Evolutionary conservation across 2,113 vertebrate genomes (phyloP).

Genomic region (Solea solea): DNA sequence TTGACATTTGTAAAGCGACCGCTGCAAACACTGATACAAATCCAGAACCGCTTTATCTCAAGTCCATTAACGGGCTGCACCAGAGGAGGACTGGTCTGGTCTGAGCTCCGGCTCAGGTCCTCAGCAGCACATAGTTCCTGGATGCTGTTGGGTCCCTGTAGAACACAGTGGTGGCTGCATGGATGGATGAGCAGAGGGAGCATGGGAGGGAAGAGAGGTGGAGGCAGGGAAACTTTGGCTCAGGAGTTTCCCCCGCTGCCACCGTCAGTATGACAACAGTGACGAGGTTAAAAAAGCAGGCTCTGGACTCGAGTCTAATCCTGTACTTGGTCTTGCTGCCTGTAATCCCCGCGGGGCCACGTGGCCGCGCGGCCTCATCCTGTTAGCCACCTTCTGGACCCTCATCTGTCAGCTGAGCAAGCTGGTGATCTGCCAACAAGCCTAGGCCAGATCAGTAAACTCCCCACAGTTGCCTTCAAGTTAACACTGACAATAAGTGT

Average conservation of each 20-base stretch:
- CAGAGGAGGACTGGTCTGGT: constrained; percentile 14
- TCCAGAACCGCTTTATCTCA: constrained; percentile 53
- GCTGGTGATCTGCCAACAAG: constrained; percentile 53
- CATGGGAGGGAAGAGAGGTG: constrained; percentile 27
- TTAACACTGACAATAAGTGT: constrained; percentile 18
- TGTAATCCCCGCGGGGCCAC: constrained; percentile 89
- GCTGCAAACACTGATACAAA: constrained; percentile 34
- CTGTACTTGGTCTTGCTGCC: constrained; percentile 87
- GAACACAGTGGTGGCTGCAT: constrained; percentile 38
- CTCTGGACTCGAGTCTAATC: constrained; percentile 87
- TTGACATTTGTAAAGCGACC: constrained; percentile 65
- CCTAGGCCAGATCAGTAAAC: constrained; percentile 17
- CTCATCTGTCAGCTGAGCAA: constrained; percentile 82
- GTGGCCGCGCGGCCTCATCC: constrained; percentile 89
- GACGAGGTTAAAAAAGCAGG: constrained; percentile 84
- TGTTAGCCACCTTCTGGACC: constrained; percentile 90
- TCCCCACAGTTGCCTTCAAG: constrained; percentile 10
- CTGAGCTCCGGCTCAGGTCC: constrained; percentile 24
- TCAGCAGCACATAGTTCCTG: constrained; percentile 46
- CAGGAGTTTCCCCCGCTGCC: constrained; percentile 16
- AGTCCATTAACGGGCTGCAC: constrained; percentile 39
- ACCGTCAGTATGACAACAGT: constrained; percentile 76
- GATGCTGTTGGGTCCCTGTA: constrained; percentile 42
- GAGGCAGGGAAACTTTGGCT: constrained; percentile 18
- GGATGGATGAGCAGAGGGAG: constrained; percentile 39